Base-by-base conservation (phyloP, 2,888 invertebrate genomes). In the Andrena minutula region DNA sequence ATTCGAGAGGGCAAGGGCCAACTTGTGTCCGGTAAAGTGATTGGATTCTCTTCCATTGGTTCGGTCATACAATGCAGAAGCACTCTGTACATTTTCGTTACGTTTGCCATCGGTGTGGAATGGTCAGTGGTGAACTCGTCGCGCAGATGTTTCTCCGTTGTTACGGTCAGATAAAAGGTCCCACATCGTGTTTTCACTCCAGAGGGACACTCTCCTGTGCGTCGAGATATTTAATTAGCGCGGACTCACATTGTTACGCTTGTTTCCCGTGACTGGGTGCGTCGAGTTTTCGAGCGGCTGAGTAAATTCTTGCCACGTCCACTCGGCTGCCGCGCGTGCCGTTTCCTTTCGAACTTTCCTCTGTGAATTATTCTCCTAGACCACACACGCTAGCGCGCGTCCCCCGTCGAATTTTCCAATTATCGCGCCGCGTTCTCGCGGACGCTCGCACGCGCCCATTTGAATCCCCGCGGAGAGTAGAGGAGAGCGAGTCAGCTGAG, bases 1-100 rank as follows among this genome's bases (percentile, higher is more conserved):
- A 70, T 69, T 79, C 49, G 56, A 56, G 76, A 76, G 69, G 69
- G 79, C 64, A 69, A 75, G 69, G 35, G 35, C 2, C 35, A 41
- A 16, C 16, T 5, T 41, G 41, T 5, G 41, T 41, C 41, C 16
- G 41, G 16, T 41, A 16, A 41, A 41, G 41, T 41, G 41, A 41
- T 41, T 41, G 41, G 41, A 41, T 41, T 16, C 41, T 4, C 12
- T 12, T 41, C 41, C 41, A 41, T 41, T 41, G 41, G 41, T 12
- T 16, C 41, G 65, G 56, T 26, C 56, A 26, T 56, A 10, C 56
- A 23, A 23, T 26, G 20, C 23, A 26, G 23, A 56, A 23, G 10
- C 56, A 23, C 12, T 4, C 56, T 4, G 56, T 23, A 56, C 56
- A 23, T 3, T 56, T 3, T 53, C 53, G 56, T 23, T 56, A 4